Evolutionary conservation across 1,140 invertebrate species (phyloP).

Genomic region (Drosophila mayri): DNA sequence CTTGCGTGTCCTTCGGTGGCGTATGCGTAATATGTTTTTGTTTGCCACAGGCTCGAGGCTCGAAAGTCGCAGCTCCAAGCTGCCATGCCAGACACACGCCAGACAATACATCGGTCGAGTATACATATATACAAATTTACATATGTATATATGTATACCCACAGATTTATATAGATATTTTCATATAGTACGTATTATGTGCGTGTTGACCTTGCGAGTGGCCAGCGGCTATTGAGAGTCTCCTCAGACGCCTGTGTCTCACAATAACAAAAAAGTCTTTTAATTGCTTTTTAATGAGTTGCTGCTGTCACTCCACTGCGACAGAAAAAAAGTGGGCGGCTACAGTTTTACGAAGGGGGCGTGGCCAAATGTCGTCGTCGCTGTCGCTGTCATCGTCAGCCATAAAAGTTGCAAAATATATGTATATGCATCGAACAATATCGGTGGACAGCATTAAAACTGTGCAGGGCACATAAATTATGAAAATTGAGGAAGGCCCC

Average conservation of each 20-base stretch:
- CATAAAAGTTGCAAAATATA: conserved; percentile 25
- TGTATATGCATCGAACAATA: conserved; percentile 55
- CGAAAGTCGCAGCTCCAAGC: conserved; percentile 17
- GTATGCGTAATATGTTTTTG: conserved; percentile 72
- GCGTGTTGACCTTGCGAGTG: conserved; percentile 68
- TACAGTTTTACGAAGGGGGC: conserved; percentile 9
- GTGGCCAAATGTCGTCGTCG: conserved; percentile 13
- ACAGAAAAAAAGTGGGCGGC: conserved; percentile 6
- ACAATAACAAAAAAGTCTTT: conserved; percentile 51
- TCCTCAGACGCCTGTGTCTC: conserved; percentile 30
- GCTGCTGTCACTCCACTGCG: conserved; percentile 28
- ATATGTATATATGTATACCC: conserved; percentile 3
- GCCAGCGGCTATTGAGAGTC: conserved; percentile 55
- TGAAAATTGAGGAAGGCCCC: conserved; percentile 8
- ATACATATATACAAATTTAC: conserved; percentile 22
- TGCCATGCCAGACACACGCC: conserved; percentile 48
- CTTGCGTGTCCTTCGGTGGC: conserved; percentile 56
- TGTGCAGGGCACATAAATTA: conserved; percentile 58
- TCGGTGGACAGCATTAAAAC: conserved; percentile 57
- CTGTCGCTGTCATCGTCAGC: neutral
- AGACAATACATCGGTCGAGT: conserved; percentile 45
- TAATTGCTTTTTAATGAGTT: conserved; percentile 74
- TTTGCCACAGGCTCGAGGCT: conserved; percentile 45
- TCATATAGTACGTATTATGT: conserved; percentile 33
- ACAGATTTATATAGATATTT: conserved; percentile 24